Evolutionary conservation across 2,113 vertebrate species (phyloP).

Genomic region (Trachemys scripta): DNA sequence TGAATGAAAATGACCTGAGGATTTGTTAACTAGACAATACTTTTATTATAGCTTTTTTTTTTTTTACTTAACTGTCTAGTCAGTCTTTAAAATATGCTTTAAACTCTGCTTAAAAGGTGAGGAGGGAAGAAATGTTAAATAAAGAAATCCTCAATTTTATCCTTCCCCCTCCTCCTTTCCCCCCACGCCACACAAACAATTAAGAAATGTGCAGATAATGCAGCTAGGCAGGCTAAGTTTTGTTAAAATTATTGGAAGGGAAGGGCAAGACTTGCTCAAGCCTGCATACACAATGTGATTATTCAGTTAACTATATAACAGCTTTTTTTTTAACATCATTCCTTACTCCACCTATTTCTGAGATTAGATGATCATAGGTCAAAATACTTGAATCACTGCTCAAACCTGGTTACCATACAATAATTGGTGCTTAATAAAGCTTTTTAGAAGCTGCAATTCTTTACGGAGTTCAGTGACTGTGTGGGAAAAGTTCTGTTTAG

Average conservation of each 20-base stretch:
- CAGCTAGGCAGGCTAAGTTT: background rate
- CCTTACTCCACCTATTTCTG: background rate
- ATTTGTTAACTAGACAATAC: background rate
- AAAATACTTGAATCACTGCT: conserved; percentile 43
- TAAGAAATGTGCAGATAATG: background rate
- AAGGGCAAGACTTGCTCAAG: background rate
- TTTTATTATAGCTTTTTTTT: background rate
- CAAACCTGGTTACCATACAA: fast-evolving
- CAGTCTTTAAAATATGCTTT: background rate
- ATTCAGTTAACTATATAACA: background rate
- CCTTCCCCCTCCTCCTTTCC: too few relatives aligned
- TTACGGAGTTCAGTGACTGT: background rate
- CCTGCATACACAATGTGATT: background rate
- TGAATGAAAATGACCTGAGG: conserved; percentile 23
- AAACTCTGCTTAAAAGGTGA: background rate
- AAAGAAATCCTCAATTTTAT: background rate
- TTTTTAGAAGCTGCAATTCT: background rate
- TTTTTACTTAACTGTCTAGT: background rate
- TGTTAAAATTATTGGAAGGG: background rate
- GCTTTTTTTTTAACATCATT: background rate
- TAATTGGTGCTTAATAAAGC: background rate
- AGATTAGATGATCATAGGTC: background rate
- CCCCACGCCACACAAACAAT: too few relatives aligned
- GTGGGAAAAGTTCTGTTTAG: background rate
- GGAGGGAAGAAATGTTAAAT: background rate